Base-by-base conservation (phyloP, 1,140 invertebrate genomes). In the Heliconius hewitsoni region DNA sequence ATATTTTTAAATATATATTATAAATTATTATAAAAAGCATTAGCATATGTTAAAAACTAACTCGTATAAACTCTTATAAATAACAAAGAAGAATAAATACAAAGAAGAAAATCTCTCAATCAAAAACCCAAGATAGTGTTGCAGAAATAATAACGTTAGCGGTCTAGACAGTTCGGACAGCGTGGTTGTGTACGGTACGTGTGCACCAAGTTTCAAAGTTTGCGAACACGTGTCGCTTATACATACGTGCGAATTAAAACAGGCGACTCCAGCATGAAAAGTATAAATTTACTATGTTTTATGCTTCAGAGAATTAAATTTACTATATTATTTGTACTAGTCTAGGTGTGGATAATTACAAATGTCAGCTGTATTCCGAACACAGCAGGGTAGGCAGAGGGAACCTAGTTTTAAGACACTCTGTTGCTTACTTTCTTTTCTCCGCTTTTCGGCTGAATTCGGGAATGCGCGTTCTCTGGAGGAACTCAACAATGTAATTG, bases 231-330 rank as follows among this genome's bases (percentile, higher is more conserved):
- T 66, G 60, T 66, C 60, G 11, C 3, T 66, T 66, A n/a, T 66
- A 66, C 27, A n/a, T 66, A 66, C 60, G 60, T 66, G 60, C 13
- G 60, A 66, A 66, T 66, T 66, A 66, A 66, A 66, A 66, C 23
- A 16, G 60, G 23, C n/a, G 9, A 60, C 8, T 23, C 23, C n/a
- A 30, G 60, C 13, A 30, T 27, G 3, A 16, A 30, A 11, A 66
- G 13, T 13, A 30, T 13, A 60, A 60, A 27, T 13, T 16, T 50
- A 16, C 4, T 50, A 16, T 52, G 50, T 52, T 52, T 3, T 52
- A 13, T 46, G 4, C 13, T 46, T 16, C 0, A 46, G 13, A 46
- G 4, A 4, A 4, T 4, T 46, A 4, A 46, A 46, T 46, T 46
- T 46, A 16, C 2, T 46, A 46, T 46, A 46, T 46, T 46, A 46